These are phyloP conservation scores for Eupelmus urozonus DNA, from an alignment of 2,888 invertebrate species.

Conservation along the genomic window DNA sequence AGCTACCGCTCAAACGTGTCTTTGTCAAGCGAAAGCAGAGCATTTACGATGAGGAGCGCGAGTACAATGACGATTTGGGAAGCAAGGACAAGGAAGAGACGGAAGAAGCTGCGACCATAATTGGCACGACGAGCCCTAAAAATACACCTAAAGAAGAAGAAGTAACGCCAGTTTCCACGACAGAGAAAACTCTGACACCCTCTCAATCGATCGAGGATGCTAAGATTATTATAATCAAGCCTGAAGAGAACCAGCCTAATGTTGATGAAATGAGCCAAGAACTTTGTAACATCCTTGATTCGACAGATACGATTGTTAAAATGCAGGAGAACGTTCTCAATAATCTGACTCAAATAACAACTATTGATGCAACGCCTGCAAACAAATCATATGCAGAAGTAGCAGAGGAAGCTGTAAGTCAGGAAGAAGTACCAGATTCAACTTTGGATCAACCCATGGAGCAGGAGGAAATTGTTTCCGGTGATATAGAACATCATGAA, in stretches of 20 bases:
- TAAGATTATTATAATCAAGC: conserved; percentile 70
- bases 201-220: conserved; percentile 72
- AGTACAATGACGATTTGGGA: conserved; percentile 70
- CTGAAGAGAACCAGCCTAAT: conserved; percentile 65
- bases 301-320: conserved; percentile 72
- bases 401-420: conserved; percentile 51
- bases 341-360: conserved; percentile 71
- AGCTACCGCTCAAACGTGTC: conserved; percentile 80
- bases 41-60: conserved; percentile 75
- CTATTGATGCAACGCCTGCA: conserved; percentile 59
- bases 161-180: conserved; percentile 18
- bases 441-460: conserved; percentile 58
- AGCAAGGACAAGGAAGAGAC: conserved; percentile 48
- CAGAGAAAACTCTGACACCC: conserved; percentile 16
- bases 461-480: conserved; percentile 58
- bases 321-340: conserved; percentile 73
- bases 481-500: conserved; percentile 54
- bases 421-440: conserved; percentile 33
- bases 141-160: conserved; percentile 50
- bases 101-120: conserved; percentile 59
- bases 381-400: conserved; percentile 60
- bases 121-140: conserved; percentile 59
- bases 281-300: conserved; percentile 72
- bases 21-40: conserved; percentile 81
- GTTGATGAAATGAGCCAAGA: conserved; percentile 75